Evolutionary conservation across 1,140 invertebrate species (phyloP).

Genomic region (Arctopsyche grandis): DNA sequence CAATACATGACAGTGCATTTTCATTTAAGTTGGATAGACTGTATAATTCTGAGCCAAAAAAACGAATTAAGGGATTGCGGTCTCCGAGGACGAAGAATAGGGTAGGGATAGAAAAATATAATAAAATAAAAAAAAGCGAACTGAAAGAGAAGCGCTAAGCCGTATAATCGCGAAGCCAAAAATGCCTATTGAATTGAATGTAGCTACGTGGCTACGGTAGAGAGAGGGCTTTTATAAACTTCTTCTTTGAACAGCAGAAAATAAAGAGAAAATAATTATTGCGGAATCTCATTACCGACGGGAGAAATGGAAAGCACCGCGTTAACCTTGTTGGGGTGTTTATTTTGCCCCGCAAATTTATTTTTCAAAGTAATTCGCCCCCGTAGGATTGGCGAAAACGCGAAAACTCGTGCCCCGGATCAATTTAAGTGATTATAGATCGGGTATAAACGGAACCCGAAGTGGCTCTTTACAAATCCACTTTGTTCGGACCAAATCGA

Average conservation of each 20-base stretch:
- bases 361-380: conserved; percentile 23
- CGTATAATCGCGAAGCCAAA: conserved; percentile 43
- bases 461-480: conserved; percentile 10
- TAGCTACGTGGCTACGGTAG: background rate
- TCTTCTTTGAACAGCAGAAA: conserved; percentile 41
- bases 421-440: conserved; percentile 14
- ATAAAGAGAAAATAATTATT: conserved; percentile 47
- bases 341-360: conserved; percentile 35
- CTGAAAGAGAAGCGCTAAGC: conserved; percentile 38
- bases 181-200: conserved; percentile 44
- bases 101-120: background rate
- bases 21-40: background rate
- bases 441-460: background rate
- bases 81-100: background rate
- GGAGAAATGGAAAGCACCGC: conserved; percentile 5
- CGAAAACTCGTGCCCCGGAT: background rate
- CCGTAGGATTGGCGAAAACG: background rate
- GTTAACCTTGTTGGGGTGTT: conserved; percentile 21
- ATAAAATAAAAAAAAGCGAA: background rate
- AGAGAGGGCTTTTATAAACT: conserved; percentile 38
- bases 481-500: background rate
- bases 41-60: background rate
- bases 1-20: conserved; percentile 16
- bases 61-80: conserved; percentile 32
- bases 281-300: conserved; percentile 42